Evolutionary conservation across 2,888 invertebrate species (phyloP).

Genomic region (Ectropis crepuscularia): DNA sequence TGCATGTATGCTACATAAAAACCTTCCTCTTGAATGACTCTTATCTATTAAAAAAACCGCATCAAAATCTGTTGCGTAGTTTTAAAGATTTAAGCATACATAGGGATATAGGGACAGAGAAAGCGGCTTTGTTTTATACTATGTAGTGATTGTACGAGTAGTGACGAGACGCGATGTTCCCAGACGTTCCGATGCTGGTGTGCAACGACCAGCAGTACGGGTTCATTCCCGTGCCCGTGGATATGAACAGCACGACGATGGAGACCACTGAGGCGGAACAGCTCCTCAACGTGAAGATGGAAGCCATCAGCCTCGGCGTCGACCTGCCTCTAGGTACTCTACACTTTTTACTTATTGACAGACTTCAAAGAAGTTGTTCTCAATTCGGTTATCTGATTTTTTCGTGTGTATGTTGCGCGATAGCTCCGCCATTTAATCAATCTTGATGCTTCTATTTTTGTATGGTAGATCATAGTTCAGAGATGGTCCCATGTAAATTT

Average conservation of each 20-base stretch:
- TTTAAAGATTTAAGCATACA: too few relatives aligned
- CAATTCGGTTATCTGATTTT: too few relatives aligned
- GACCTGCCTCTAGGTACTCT: slow-evolving; percentile 62
- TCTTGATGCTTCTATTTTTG: not conserved
- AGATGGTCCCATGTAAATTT: too few relatives aligned
- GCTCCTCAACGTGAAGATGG: slow-evolving; percentile 90
- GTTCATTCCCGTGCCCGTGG: slow-evolving; percentile 92
- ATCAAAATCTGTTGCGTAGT: too few relatives aligned
- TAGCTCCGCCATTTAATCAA: not conserved
- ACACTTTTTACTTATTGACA: not conserved
- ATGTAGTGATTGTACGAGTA: not conserved
- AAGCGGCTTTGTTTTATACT: too few relatives aligned
- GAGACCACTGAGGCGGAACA: slow-evolving; percentile 87
- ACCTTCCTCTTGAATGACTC: too few relatives aligned
- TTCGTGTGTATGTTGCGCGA: too few relatives aligned
- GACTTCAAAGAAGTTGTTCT: too few relatives aligned
- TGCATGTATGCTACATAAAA: too few relatives aligned
- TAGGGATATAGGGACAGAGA: too few relatives aligned
- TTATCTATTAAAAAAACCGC: too few relatives aligned
- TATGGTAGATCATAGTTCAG: not conserved
- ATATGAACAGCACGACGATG: slow-evolving; percentile 64
- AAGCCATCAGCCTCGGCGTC: slow-evolving; percentile 87
- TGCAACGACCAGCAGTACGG: slow-evolving; percentile 94
- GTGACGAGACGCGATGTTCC: not conserved
- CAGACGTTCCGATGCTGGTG: slow-evolving; percentile 30